A percentile compares a stretch with the other conserved stretches of the same genome.
Evolutionary conservation across 2,113 vertebrate genomes (phyloP).

Genomic region (Scomber japonicus): DNA sequence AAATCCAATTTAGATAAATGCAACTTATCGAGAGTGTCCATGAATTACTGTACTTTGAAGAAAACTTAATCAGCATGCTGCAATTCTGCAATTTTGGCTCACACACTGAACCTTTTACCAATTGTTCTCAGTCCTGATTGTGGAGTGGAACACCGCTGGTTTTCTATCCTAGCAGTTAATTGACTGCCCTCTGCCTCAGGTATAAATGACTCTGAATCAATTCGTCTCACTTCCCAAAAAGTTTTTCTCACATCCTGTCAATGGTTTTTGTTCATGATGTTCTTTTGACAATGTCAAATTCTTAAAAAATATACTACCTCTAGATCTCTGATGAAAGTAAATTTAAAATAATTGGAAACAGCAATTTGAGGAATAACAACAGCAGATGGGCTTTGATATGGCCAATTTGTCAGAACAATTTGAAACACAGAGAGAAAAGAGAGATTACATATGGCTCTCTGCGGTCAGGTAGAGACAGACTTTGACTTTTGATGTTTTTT

Average conservation of each 20-base stretch:
- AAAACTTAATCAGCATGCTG: too few species aligned
- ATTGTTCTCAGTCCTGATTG: neutral
- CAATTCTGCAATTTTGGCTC: too few species aligned
- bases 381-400: conserved; percentile 29
- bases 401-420: conserved; percentile 4
- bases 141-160: neutral
- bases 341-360: conserved; percentile 1
- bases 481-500: conserved; percentile 26
- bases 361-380: conserved; percentile 4
- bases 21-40: neutral
- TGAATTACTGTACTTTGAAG: neutral
- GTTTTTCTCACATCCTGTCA: neutral
- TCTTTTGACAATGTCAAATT: neutral
- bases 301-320: neutral
- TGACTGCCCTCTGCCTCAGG: neutral
- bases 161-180: neutral
- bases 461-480: neutral
- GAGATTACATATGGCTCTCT: neutral
- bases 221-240: neutral
- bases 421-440: neutral
- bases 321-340: neutral
- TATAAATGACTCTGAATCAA: neutral
- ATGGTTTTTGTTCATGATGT: neutral
- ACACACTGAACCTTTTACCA: too few species aligned
- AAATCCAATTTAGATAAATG: neutral